Evolutionary conservation across 1,140 invertebrate species (phyloP).

Genomic region (Oncopodura yosiiana): DNA sequence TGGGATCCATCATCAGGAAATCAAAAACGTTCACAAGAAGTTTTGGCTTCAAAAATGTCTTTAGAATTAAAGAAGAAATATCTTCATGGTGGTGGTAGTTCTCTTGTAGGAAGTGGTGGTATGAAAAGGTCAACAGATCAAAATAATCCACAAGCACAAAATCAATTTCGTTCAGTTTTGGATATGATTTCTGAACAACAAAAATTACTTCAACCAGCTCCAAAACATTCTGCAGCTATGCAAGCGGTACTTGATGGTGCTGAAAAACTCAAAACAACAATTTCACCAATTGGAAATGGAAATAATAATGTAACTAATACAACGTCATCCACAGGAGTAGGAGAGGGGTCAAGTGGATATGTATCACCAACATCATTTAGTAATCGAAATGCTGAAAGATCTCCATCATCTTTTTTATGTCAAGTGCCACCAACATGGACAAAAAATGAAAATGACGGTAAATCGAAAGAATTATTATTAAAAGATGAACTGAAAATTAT

Average conservation of each 20-base stretch:
- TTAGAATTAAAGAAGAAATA: conserved; percentile 75
- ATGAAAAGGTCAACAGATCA: conserved; percentile 16
- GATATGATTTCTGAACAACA: conserved; percentile 80
- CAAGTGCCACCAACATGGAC: too few relatives aligned
- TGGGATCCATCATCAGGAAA: conserved; percentile 27
- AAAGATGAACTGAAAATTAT: background rate
- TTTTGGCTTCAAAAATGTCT: conserved; percentile 72
- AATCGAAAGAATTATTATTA: too few relatives aligned
- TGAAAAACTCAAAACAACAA: conserved; percentile 39
- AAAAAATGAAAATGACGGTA: too few relatives aligned
- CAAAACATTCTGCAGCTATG: conserved; percentile 62
- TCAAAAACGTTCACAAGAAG: conserved; percentile 46
- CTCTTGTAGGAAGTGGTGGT: background rate
- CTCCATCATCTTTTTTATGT: too few relatives aligned
- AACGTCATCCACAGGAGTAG: too few relatives aligned
- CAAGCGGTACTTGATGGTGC: conserved; percentile 55
- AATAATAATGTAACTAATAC: too few relatives aligned
- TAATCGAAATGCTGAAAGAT: too few relatives aligned
- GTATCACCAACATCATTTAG: too few relatives aligned
- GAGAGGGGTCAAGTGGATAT: too few relatives aligned
- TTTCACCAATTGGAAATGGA: too few relatives aligned
- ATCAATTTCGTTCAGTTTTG: conserved; percentile 68
- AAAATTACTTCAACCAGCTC: conserved; percentile 69
- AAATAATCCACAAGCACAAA: conserved; percentile 45
- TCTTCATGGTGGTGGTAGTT: conserved; percentile 44